These are phyloP conservation scores for Hirudo medicinalis DNA, from an alignment of 1,140 invertebrate species.

Conservation along the genomic window DNA sequence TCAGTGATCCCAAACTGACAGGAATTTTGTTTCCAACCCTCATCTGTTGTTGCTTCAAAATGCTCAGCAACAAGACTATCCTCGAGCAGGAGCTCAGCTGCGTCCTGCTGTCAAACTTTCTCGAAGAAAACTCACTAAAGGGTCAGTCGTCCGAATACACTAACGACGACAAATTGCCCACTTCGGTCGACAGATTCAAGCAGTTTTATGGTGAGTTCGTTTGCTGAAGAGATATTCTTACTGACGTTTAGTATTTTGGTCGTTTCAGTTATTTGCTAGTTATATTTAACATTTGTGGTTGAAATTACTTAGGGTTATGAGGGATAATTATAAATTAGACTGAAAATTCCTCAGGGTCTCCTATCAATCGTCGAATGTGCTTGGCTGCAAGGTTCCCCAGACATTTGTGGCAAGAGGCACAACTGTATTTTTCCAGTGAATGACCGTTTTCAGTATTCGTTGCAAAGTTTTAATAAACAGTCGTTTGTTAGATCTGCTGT, in stretches of 20 bases:
- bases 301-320: too few species aligned
- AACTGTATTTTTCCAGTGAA: constrained; percentile 2
- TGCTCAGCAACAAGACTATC: constrained; percentile 55
- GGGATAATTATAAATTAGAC: too few species aligned
- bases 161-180: neutral
- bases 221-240: neutral
- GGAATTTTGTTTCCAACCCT: constrained; percentile 73
- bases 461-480: too few species aligned
- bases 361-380: constrained; percentile 10
- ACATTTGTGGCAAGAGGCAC: constrained; percentile 11
- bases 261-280: too few species aligned
- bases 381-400: constrained; percentile 8
- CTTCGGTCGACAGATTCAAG: neutral
- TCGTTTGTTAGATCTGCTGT: too few species aligned
- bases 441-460: neutral
- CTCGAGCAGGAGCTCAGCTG: constrained; percentile 63
- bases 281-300: too few species aligned
- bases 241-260: neutral
- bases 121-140: constrained; percentile 32
- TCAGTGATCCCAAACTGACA: constrained; percentile 60
- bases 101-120: constrained; percentile 44
- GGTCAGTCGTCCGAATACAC: neutral
- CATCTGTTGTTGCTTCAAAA: constrained; percentile 59
- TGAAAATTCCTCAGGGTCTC: neutral
- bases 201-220: neutral